Evolutionary conservation across 2,797 vertebrate species (phyloP), one percentile per base, ranked within the genome.

Genomic region (Paratrypauchen microcephalus): DNA sequence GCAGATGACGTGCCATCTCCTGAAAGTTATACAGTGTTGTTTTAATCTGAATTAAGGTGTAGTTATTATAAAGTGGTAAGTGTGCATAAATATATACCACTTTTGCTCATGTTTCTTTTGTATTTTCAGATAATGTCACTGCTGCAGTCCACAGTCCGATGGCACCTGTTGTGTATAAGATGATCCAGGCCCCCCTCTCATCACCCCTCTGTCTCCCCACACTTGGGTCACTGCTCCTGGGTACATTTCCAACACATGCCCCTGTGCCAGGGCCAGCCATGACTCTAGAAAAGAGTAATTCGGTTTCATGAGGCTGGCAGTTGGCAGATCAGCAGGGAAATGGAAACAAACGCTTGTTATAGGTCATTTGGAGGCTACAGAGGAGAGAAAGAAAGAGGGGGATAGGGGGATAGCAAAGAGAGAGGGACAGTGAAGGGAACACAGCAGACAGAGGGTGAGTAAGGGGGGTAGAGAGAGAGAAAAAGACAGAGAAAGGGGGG

Each of bases 291-390:
- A 73, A 77, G 86, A 84, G 78, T 71, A 70, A 66, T 78, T 45
- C 76, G 68, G 84, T 75, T 85, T 83, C 86, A 88, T 79, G 74
- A 71, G 26, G 77, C 58, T 80, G 83, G 70, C 88, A 87, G 77
- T 61, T 0, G 73, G 55, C 65, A 74, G 83, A 78, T 85, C 87
- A 84, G 84, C 71, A 60, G 78, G 83, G 83, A 85, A 86, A 83
- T 86, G 83, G 88, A 75, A 13, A 73, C 65, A 15, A 80, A 69
- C 73, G 76, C 77, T 80, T 81, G 81, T 89, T 84, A 82, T 73
- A 73, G 78, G 71, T 86, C 69, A 72, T 86, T 76, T 82, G 68
- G 78, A 50, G 66, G 65, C 41, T 81, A 81, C 76, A 72, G 70
- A 74, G 16, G 67, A 73, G 77, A 75, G 57, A 55, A 32, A 69